These are phyloP conservation scores for Pelochelys cantorii DNA, from an alignment of 2,797 vertebrate genomes.

Conservation along the genomic window DNA sequence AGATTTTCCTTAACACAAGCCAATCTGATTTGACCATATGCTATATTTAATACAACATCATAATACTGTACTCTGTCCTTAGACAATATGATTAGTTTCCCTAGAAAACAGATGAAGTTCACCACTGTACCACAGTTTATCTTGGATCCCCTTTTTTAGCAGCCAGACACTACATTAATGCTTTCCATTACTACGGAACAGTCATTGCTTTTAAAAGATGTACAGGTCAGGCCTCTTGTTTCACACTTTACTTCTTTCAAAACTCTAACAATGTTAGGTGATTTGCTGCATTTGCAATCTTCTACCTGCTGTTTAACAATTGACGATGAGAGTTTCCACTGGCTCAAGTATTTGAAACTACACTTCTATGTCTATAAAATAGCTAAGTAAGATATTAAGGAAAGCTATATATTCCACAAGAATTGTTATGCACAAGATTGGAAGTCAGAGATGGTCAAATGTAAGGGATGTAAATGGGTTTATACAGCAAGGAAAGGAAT, in stretches of 20 bases:
- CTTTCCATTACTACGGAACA: background rate
- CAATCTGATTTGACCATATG: background rate
- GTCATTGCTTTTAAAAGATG: background rate
- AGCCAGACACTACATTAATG: background rate
- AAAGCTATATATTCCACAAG: background rate
- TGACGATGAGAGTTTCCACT: background rate
- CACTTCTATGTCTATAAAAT: background rate
- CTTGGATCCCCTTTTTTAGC: background rate
- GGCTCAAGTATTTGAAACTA: background rate
- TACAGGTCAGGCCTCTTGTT: background rate
- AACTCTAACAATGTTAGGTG: background rate
- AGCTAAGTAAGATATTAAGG: background rate
- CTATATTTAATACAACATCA: background rate
- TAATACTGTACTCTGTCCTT: background rate
- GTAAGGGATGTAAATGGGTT: background rate
- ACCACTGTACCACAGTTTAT: background rate
- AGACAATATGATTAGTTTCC: background rate
- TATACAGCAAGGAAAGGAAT: background rate
- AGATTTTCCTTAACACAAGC: background rate
- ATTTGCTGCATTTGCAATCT: background rate
- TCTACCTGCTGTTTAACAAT: rapidly evolving
- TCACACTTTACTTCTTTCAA: background rate
- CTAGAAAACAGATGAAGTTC: rapidly evolving
- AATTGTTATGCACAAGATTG: background rate
- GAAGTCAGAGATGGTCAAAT: background rate